Evolutionary conservation across 92 coral and sea anemone genomes (phyloP).

Genomic region (Anthopleura xanthogrammica): DNA sequence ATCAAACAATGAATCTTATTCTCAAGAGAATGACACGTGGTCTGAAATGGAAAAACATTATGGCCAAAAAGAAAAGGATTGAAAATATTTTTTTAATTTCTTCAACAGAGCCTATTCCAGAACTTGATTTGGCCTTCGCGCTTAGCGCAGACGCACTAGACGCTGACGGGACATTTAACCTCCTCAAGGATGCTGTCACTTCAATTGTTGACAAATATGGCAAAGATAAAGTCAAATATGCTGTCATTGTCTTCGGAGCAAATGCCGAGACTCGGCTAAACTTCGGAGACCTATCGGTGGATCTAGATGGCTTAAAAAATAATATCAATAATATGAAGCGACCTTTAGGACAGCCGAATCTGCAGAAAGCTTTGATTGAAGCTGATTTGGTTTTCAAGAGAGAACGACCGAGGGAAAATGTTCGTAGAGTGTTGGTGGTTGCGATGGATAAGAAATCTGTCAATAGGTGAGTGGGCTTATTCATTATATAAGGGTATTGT

Average conservation of each 20-base stretch:
- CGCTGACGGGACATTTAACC: slow-evolving; percentile 34
- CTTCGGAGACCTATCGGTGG: slow-evolving; percentile 46
- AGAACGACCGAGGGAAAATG: slow-evolving; percentile 24
- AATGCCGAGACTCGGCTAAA: slow-evolving; percentile 30
- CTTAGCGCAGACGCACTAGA: slow-evolving; percentile 35
- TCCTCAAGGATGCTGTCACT: slow-evolving; percentile 52
- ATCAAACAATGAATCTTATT: too few species aligned
- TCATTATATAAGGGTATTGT: too few species aligned
- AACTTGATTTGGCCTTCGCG: slow-evolving; percentile 73
- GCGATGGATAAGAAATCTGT: slow-evolving; percentile 40
- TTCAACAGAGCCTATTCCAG: slow-evolving; percentile 49
- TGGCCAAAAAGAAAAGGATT: neutral
- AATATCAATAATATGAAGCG: slow-evolving; percentile 19
- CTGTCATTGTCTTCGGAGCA: slow-evolving; percentile 56
- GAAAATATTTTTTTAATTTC: neutral
- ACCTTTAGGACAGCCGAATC: slow-evolving; percentile 26
- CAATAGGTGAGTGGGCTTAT: slow-evolving; percentile 16
- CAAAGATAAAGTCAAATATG: slow-evolving; percentile 63
- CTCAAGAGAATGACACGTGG: too few species aligned
- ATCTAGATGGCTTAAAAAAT: slow-evolving; percentile 24
- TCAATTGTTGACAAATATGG: slow-evolving; percentile 73
- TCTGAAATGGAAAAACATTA: too few species aligned
- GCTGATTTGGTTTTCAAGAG: slow-evolving; percentile 19
- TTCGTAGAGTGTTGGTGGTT: slow-evolving; percentile 46
- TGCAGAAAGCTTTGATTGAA: slow-evolving; percentile 20